phyloP scores from a whole-genome alignment of 2,797 vertebrate species.

The Argya squamiceps region DNA sequence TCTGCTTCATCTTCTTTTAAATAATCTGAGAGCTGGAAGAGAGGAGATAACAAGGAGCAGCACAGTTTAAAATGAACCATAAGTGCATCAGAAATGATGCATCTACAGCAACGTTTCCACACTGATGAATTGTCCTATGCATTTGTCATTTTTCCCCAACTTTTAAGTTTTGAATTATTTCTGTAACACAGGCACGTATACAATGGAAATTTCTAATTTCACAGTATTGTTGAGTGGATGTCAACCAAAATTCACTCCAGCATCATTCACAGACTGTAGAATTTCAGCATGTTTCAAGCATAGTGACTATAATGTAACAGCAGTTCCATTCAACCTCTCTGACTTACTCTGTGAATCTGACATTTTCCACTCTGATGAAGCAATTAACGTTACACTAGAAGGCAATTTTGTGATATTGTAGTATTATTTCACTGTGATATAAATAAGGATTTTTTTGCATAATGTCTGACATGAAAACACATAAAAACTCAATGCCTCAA shows the following conservation, averaged over 20 bases:
- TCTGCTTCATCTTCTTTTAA: background rate
- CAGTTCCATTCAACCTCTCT: background rate
- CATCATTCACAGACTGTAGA: background rate
- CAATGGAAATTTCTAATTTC: background rate
- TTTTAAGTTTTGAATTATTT: background rate
- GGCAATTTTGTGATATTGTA: background rate
- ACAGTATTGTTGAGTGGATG: background rate
- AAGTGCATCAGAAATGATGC: background rate
- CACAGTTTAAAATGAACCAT: background rate
- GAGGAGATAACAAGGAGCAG: background rate
- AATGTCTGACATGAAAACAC: background rate
- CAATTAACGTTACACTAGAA: background rate
- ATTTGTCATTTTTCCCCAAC: background rate
- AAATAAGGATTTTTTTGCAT: background rate
- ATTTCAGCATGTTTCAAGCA: background rate
- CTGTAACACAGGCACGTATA: background rate
- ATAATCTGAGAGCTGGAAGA: background rate
- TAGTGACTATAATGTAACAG: background rate
- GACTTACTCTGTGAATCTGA: background rate
- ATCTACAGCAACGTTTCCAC: background rate
- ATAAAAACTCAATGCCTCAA: background rate
- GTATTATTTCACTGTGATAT: background rate
- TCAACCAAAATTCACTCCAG: background rate
- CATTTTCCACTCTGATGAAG: background rate
- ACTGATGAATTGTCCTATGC: background rate